phyloP scores from a whole-genome alignment of 1,140 invertebrate species.

The Nasonia vitripennis region DNA sequence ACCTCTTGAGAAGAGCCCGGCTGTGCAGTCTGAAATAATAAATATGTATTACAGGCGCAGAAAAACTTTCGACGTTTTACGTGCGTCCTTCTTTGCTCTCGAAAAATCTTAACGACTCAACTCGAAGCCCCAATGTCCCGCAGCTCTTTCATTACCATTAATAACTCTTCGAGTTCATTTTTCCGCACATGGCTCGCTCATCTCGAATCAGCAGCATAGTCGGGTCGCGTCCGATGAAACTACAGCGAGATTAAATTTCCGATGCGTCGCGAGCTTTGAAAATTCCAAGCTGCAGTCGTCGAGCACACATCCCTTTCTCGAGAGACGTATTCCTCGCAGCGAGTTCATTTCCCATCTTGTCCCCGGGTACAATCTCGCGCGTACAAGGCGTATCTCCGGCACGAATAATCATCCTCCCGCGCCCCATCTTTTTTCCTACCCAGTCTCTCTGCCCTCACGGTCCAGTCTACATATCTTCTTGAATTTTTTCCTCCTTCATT shows the following conservation, averaged over 20 bases:
- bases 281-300: neutral
- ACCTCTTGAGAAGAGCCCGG: conserved; percentile 17
- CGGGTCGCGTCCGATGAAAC: too few species aligned
- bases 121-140: neutral
- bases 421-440: conserved; percentile 2
- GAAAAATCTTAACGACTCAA: conserved; percentile 22
- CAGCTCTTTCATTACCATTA: conserved; percentile 4
- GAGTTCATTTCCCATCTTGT: conserved; percentile 6
- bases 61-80: conserved; percentile 39
- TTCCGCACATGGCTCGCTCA: neutral
- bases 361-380: neutral
- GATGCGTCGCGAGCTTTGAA: too few species aligned
- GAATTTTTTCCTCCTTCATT: conserved; percentile 9
- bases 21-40: conserved; percentile 29
- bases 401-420: conserved; percentile 26
- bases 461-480: neutral
- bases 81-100: neutral
- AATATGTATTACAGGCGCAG: conserved; percentile 37
- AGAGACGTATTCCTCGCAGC: neutral
- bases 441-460: neutral
- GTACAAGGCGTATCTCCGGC: neutral
- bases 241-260: too few species aligned
- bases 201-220: neutral
- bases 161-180: neutral
- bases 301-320: neutral